Evolutionary conservation across 2,797 vertebrate genomes (phyloP).

Genomic region (Semotilus atromaculatus): DNA sequence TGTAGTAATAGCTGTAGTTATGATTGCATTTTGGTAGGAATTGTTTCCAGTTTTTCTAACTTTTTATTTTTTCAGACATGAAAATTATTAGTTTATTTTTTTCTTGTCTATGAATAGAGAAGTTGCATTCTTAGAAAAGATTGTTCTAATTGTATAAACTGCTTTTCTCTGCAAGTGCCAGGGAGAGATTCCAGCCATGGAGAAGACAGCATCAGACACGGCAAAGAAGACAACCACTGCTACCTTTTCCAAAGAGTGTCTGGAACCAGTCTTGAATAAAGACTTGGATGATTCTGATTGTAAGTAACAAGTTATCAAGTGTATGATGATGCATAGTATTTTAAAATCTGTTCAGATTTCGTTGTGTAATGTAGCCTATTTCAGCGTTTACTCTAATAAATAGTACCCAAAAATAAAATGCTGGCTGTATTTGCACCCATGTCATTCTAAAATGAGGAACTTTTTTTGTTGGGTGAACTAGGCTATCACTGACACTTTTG

Average conservation of each 20-base stretch:
- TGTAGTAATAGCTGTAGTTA: not conserved
- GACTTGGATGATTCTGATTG: conserved; percentile 64
- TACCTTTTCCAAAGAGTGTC: conserved; percentile 17
- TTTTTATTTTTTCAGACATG: not conserved
- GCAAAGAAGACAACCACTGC: not conserved
- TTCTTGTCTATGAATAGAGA: not conserved
- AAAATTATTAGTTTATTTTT: not conserved
- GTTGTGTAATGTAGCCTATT: not conserved
- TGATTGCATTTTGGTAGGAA: not conserved
- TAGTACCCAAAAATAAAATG: not conserved
- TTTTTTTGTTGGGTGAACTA: not conserved
- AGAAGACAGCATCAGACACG: conserved; percentile 28
- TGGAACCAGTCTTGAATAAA: conserved; percentile 6
- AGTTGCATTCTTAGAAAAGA: not conserved
- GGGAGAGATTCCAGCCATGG: conserved; percentile 29
- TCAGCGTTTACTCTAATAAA: not conserved
- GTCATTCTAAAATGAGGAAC: not conserved
- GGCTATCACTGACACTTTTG: not conserved
- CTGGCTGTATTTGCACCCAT: not conserved
- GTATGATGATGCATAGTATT: not conserved
- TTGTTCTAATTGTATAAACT: not conserved
- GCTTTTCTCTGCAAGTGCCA: not conserved
- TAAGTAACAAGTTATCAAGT: conserved; percentile 46
- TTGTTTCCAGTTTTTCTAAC: not conserved
- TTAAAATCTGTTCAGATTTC: not conserved